Base-by-base conservation (phyloP, 2,888 invertebrate genomes). In the Esperia sulphurella region DNA sequence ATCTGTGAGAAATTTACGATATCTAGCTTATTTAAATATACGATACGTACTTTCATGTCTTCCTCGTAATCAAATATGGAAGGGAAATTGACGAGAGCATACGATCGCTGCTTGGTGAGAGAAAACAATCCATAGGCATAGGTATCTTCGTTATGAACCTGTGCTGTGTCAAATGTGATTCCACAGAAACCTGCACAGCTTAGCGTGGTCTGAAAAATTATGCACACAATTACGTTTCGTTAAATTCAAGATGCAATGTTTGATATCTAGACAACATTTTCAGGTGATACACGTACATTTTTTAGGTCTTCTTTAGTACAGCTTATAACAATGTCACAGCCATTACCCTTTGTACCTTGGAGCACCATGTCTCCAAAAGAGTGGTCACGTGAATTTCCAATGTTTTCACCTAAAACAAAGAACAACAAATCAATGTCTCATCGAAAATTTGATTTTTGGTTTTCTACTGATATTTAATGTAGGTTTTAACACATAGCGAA, bases 371-470 rank as follows among this genome's bases (percentile, higher is more conserved):
- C 66, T 6, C 52, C 54, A 31, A 73, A 82, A 28, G 59, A 61
- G 0, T 50, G 8, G 43, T 83, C 71, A 0, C 80, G 65, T 1
- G 80, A 82, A 51, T 69, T 69, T 10, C 75, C 75, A n/a, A 83
- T 73, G 21, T 79, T 54, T 2, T 73, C 63, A 43, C 39, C 38
- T 41, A 29, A 13, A 42, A 21, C 3, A 21, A 21, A 21, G 3
- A 21, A 21, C 2, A 21, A 3, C 21, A 21, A 21, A 21, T 21
- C 21, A 21, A 21, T 21, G n/a, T n/a, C n/a, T n/a, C n/a, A n/a
- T n/a, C n/a, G n/a, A n/a, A n/a, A n/a, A n/a, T n/a, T n/a, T n/a
- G n/a, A n/a, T n/a, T n/a, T n/a, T n/a, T n/a, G n/a, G n/a, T n/a
- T n/a, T n/a, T n/a, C n/a, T n/a, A n/a, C n/a, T n/a, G n/a, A n/a